phyloP scores from a whole-genome alignment of 2,113 vertebrate species.

The Crypturellus undulatus region DNA sequence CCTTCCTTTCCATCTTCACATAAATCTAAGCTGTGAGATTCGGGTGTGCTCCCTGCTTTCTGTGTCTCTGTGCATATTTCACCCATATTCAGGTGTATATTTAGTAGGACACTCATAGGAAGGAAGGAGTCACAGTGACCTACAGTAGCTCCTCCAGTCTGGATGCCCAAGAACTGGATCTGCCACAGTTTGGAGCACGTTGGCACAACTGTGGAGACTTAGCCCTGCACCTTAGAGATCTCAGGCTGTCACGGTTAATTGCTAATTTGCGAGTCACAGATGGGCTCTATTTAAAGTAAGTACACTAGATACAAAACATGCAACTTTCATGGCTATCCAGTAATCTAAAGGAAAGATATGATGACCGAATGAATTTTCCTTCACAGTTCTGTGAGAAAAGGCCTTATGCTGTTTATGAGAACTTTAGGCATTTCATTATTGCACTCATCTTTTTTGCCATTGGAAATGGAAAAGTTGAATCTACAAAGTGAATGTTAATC shows the following conservation, averaged over 20 bases:
- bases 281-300: not conserved
- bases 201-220: not conserved
- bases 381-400: not conserved
- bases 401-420: not conserved
- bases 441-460: not conserved
- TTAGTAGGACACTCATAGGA: not conserved
- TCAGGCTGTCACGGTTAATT: not conserved
- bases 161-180: not conserved
- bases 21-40: not conserved
- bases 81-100: rapidly evolving
- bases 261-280: not conserved
- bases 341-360: not conserved
- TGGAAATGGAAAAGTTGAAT: not conserved
- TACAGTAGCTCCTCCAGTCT: not conserved
- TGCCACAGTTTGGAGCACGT: not conserved
- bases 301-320: not conserved
- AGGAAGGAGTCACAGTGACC: not conserved
- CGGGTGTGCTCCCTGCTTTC: not conserved
- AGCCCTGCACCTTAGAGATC: not conserved
- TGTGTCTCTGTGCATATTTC: not conserved
- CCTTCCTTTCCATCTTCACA: not conserved
- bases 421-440: not conserved
- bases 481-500: not conserved
- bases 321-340: not conserved
- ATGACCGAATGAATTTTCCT: not conserved